These are phyloP conservation scores for Leptopilina myrica DNA, from an alignment of 2,888 invertebrate species.

Conservation along the genomic window DNA sequence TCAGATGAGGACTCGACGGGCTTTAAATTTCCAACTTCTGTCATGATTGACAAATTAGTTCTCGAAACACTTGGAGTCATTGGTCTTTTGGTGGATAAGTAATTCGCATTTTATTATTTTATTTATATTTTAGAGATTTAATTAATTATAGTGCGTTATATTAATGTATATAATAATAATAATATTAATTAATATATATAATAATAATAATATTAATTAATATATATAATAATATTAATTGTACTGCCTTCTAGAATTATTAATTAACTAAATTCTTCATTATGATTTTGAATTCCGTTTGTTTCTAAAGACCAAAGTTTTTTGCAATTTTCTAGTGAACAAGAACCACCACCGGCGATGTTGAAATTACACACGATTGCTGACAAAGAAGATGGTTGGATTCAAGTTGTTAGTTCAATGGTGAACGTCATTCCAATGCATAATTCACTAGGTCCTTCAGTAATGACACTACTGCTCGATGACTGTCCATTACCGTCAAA, in stretches of 20 bases:
- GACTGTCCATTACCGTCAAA: constrained; percentile 94
- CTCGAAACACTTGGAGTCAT: constrained; percentile 89
- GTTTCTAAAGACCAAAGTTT: not conserved
- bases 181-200: too few relatives aligned
- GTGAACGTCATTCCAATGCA: constrained; percentile 88
- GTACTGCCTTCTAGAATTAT: too few relatives aligned
- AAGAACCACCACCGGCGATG: constrained; percentile 91
- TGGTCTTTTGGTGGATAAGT: constrained; percentile 91
- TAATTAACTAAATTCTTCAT: not conserved
- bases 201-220: too few relatives aligned
- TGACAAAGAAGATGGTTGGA: constrained; percentile 94
- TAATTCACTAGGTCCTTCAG: constrained; percentile 92
- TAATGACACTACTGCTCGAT: constrained; percentile 91
- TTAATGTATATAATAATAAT: too few relatives aligned
- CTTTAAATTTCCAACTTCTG: constrained; percentile 75
- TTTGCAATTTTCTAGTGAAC: constrained; percentile 81
- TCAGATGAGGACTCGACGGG: constrained; percentile 64
- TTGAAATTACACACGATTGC: constrained; percentile 90
- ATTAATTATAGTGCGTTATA: too few relatives aligned
- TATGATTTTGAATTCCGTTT: constrained; percentile 10
- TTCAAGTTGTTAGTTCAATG: constrained; percentile 90
- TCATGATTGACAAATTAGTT: constrained; percentile 84
- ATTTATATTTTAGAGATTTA: too few relatives aligned
- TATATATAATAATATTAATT: too few relatives aligned
- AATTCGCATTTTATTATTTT: constrained; percentile 68